These are phyloP conservation scores for Hydriomena furcata DNA, from an alignment of 2,888 invertebrate genomes.

Conservation along the genomic window DNA sequence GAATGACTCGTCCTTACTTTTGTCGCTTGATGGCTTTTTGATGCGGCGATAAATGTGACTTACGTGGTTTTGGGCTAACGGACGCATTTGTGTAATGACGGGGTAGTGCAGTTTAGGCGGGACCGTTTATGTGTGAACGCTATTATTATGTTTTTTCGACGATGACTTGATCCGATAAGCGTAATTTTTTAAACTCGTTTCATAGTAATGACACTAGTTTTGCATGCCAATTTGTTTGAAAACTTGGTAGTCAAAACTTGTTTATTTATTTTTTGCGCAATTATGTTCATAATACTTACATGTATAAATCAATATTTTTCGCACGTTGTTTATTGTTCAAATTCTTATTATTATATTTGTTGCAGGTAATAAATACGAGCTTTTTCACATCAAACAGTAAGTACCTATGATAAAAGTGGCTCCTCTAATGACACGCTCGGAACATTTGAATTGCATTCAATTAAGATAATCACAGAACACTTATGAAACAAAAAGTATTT, in stretches of 20 bases:
- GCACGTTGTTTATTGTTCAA: background rate
- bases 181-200: conserved; percentile 35
- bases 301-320: background rate
- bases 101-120: conserved; percentile 71
- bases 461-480: conserved; percentile 63
- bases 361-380: conserved; percentile 32
- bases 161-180: conserved; percentile 33
- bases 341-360: conserved; percentile 19
- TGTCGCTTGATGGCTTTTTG: conserved; percentile 82
- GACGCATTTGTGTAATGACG: conserved; percentile 70
- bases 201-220: conserved; percentile 21
- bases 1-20: conserved; percentile 69
- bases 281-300: background rate
- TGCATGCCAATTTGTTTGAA: conserved; percentile 29
- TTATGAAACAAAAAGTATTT: conserved; percentile 76
- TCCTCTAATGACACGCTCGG: conserved; percentile 49
- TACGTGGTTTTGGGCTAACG: conserved; percentile 74
- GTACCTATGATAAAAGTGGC: conserved; percentile 44
- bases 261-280: background rate
- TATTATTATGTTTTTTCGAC: conserved; percentile 61
- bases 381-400: conserved; percentile 35
- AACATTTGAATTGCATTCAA: conserved; percentile 51
- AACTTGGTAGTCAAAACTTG: conserved; percentile 16
- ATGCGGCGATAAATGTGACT: conserved; percentile 82
- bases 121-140: conserved; percentile 69